Base-by-base conservation (phyloP, 2,888 invertebrate genomes). In the Ormyrus labotus region DNA sequence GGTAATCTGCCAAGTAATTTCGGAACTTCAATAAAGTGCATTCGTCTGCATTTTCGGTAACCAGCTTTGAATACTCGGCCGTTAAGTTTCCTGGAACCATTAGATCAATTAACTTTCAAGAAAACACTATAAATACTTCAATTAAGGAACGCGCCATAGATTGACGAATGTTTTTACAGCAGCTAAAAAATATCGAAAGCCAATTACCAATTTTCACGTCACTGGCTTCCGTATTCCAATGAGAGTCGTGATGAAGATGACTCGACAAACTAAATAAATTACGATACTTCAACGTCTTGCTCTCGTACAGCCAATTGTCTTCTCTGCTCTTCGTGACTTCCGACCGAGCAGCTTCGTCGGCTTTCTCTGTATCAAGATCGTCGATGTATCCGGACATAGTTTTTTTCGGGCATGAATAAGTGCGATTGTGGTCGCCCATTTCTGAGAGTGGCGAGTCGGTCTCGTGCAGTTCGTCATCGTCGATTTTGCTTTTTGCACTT, bases 1-100 rank as follows among this genome's bases (percentile, higher is more conserved):
- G 90, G 84, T 88, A 89, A 75, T 86, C 86, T 0, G 87, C 87
- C 71, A 90, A 83, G 67, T 85, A 86, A 45, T 87, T 87, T 11
- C 87, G 87, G 47, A 87, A 61, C 47, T 83, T 85, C 5, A 82
- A 48, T 2, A 88, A 57, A 13, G 83, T 61, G 51, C 72, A 83
- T n/a, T 70, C 67, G 10, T 72, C 70, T 19, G 13, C 13, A 6
- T 48, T 69, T 6, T 76, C 68, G 5, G 68, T 10, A 9, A 0
- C 13, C 1, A 13, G 5, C 2, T 45, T 57, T 4, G 69, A 74
- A 10, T 80, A 47, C 3, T 65, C 64, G 5, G 48, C 6, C 3
- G 19, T 34, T 63, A 60, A 48, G 19, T 61, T 64, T n/a, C 76
- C 80, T 67, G 60, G 50, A 69, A 57, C 65, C n/a, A 50, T 50